phyloP scores from a whole-genome alignment of 2,888 invertebrate species.

The Drosophila affinis region DNA sequence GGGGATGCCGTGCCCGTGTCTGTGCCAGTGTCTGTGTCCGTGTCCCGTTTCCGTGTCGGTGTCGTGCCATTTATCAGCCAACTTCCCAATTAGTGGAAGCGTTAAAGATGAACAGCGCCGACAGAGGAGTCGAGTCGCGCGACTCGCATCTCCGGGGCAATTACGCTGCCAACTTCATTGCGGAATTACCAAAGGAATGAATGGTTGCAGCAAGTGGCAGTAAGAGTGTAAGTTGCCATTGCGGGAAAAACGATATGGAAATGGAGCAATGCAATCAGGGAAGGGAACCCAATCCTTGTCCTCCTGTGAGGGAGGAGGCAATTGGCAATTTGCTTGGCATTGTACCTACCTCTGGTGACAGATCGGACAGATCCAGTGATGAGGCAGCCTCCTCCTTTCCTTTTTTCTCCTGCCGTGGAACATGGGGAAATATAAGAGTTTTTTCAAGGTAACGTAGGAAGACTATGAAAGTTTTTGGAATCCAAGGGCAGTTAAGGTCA shows the following conservation, averaged over 20 bases:
- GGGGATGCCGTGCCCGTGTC: conserved; percentile 2
- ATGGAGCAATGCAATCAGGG: conserved; percentile 54
- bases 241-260: conserved; percentile 6
- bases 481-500: too few species aligned
- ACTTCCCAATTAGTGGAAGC: conserved; percentile 60
- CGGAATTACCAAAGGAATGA: not conserved
- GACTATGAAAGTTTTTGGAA: too few species aligned
- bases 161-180: conserved; percentile 42
- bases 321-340: conserved; percentile 51
- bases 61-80: conserved; percentile 57
- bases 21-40: too few species aligned
- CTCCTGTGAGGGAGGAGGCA: not conserved
- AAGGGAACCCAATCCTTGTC: not conserved
- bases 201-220: not conserved
- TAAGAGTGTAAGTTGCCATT: conserved; percentile 4
- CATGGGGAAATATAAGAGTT: not conserved
- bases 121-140: not conserved
- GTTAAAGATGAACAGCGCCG: conserved; percentile 43
- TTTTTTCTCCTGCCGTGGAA: not conserved
- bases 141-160: conserved; percentile 28
- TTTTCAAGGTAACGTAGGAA: not conserved
- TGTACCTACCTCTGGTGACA: conserved; percentile 39
- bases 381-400: conserved; percentile 15
- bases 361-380: conserved; percentile 9
- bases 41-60: not conserved